Evolutionary conservation across 2,113 vertebrate genomes (phyloP), one percentile per base, ranked within the genome.

Genomic region (Antechinus stuartii): DNA sequence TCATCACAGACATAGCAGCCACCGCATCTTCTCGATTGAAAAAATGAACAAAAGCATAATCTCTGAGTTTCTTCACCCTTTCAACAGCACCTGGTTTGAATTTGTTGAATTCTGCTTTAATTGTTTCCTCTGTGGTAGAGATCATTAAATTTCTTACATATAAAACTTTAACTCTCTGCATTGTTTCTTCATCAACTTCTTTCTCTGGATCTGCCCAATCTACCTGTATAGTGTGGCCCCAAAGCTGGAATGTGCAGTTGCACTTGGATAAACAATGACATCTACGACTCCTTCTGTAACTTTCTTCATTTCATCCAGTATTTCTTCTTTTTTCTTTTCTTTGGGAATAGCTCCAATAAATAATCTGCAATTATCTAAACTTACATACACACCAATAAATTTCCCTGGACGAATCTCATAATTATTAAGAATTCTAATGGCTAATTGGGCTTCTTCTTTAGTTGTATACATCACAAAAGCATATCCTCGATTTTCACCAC

Each of bases 31-130:
- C 99, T 14, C 99, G 99, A 94, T 98, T 98, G 97, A 98, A 99
- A 98, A 99, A 99, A 97, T 99, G 99, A 97, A 99, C 98, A 98
- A 99, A 99, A 95, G 99, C 99, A 96, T 99, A 99, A 98, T 99
- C 99, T 22, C 98, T 98, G 94, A 99, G 98, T 98, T 99, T 99
- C 98, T 99, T 99, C 0, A 99, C 99, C 27, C 99, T 99, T 96
- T 99, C 99, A 97, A 99, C 99, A 3, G 98, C 97, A 95, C 99
- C 99, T 10, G 99, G 99, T 93, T 99, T 99, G 97, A 99, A 99
- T 92, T 98, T 98, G 90, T 99, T 99, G 98, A 99, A 99, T 98
- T 99, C 99, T 90, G 98, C 98, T 92, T 98, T 98, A 84, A 99
- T 99, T 2, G 99, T 99, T 92, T 99, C 99, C 94, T 99, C 99